Conservation (phyloP, 2,888 invertebrate genomes). For the Chrysomela aeneicollis region DNA sequence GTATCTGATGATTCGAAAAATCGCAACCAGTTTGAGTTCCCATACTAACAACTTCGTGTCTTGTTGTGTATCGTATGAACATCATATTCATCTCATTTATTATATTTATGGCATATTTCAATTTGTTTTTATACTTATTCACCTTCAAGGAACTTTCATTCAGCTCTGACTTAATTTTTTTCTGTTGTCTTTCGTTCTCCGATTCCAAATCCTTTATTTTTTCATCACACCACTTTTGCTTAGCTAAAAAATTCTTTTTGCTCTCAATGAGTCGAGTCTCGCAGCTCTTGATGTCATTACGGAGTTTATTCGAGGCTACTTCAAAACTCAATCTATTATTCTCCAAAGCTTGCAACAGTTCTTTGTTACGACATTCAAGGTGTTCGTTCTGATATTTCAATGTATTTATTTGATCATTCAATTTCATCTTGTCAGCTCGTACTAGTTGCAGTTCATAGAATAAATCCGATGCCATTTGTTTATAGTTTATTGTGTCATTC, state of each 20-base stretch:
- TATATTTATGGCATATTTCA: conserved; percentile 42
- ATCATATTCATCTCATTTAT: conserved; percentile 42
- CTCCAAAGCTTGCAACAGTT: conserved; percentile 24
- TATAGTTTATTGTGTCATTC: not conserved
- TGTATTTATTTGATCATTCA: conserved; percentile 27
- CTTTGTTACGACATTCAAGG: conserved; percentile 27
- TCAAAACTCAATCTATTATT: conserved; percentile 30
- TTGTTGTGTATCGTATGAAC: conserved; percentile 30
- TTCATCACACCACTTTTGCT: conserved; percentile 35
- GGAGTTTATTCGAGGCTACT: conserved; percentile 34
- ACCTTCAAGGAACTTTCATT: conserved; percentile 13
- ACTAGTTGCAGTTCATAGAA: conserved; percentile 27
- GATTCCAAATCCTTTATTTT: conserved; percentile 33
- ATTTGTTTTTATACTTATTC: conserved; percentile 30
- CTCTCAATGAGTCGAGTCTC: conserved; percentile 33
- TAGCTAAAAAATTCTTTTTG: conserved; percentile 34
- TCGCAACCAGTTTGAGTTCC: conserved; percentile 35
- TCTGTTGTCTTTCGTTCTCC: conserved; percentile 31
- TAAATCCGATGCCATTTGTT: conserved; percentile 19
- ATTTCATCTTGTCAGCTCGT: conserved; percentile 27
- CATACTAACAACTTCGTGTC: conserved; percentile 22
- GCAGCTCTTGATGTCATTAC: conserved; percentile 29
- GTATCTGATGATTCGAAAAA: conserved; percentile 5
- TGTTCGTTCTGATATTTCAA: conserved; percentile 25
- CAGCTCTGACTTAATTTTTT: not conserved